A percentile compares a stretch with the other conserved stretches of the same genome.
Evolutionary conservation across 2,797 vertebrate genomes (phyloP).

Genomic region (Pipistrellus pygmaeus): DNA sequence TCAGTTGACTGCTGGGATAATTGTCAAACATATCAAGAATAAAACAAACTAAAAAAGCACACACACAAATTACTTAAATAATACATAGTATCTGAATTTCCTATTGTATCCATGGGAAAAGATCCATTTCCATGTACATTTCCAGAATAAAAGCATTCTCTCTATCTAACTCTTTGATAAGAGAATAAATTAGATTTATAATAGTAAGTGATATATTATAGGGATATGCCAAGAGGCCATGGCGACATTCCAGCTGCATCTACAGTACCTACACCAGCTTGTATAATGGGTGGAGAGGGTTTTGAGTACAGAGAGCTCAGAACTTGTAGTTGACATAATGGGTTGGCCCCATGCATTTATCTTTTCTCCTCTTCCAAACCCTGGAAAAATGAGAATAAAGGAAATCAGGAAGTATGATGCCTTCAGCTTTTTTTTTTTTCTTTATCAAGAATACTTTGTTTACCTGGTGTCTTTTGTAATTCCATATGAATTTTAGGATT

Average conservation of each 20-base stretch:
- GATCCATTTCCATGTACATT: background rate
- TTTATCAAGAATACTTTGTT: background rate
- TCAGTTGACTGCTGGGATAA: background rate
- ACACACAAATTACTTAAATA: conserved; percentile 18
- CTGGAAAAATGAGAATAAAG: background rate
- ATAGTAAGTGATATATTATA: background rate
- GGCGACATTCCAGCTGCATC: background rate
- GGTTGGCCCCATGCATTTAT: background rate
- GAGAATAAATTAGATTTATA: background rate
- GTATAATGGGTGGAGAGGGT: background rate
- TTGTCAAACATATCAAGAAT: background rate
- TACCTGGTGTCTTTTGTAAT: background rate
- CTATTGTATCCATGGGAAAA: background rate
- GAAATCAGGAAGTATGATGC: background rate
- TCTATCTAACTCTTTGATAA: background rate
- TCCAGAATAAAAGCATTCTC: conserved; percentile 11
- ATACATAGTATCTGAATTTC: background rate
- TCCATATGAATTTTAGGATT: background rate
- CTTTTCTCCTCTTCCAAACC: background rate
- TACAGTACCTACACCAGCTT: background rate
- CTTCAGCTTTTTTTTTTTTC: conserved; percentile 9
- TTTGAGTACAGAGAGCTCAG: background rate
- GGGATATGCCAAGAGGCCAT: background rate
- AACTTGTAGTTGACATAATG: background rate
- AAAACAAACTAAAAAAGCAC: background rate